These are phyloP conservation scores for Plecotus auritus DNA, from an alignment of 2,113 vertebrate species.

Conservation along the genomic window DNA sequence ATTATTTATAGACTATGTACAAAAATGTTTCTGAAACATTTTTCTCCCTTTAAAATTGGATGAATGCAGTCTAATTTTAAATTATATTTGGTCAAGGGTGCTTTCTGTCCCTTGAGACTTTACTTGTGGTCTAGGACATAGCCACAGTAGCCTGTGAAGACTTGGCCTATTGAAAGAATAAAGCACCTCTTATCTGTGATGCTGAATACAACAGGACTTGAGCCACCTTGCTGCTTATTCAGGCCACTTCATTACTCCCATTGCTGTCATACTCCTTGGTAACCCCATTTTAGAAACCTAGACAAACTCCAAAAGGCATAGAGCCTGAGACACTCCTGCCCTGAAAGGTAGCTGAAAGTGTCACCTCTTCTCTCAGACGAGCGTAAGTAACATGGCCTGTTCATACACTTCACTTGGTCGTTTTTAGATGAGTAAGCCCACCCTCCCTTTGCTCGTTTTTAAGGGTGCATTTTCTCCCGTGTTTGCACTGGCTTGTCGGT, in stretches of 20 bases:
- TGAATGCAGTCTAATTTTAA: slow-evolving; percentile 30
- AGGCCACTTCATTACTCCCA: slow-evolving; percentile 42
- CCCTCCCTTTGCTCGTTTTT: not conserved
- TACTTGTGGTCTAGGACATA: slow-evolving; percentile 10
- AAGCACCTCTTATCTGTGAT: slow-evolving; percentile 12
- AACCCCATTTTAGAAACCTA: slow-evolving; percentile 41
- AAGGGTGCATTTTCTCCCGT: not conserved
- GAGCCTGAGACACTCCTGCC: not conserved
- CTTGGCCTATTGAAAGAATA: slow-evolving; percentile 10
- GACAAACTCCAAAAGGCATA: slow-evolving; percentile 9
- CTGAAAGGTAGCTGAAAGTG: not conserved
- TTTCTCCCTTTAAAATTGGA: slow-evolving; percentile 2
- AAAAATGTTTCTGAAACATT: not conserved
- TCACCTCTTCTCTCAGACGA: not conserved
- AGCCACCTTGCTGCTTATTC: slow-evolving; percentile 35
- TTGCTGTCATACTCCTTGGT: slow-evolving; percentile 7
- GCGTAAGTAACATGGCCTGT: not conserved
- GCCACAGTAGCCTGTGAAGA: not conserved
- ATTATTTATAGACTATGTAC: not conserved
- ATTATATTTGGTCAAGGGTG: not conserved
- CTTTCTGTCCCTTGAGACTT: slow-evolving; percentile 3
- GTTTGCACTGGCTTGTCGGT: not conserved
- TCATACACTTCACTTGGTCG: not conserved
- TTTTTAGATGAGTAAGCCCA: not conserved
- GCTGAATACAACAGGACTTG: not conserved